Evolutionary conservation across 2,113 vertebrate genomes (phyloP).

Genomic region (Phoenicopterus ruber): DNA sequence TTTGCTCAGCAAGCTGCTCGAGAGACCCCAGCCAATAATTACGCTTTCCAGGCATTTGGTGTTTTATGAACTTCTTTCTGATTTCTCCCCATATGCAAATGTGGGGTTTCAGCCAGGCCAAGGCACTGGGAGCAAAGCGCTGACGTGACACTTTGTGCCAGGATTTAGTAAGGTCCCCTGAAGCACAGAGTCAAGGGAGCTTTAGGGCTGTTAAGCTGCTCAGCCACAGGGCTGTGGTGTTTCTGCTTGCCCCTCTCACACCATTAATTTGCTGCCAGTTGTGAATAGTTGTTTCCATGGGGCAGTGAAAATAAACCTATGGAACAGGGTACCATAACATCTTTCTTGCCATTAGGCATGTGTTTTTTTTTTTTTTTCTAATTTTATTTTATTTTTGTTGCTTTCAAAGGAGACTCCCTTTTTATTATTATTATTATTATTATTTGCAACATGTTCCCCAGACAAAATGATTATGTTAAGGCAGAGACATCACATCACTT

Average conservation of each 20-base stretch:
- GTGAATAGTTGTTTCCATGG: neutral
- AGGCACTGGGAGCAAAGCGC: neutral
- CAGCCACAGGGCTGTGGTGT: neutral
- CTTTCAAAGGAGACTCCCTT: slow-evolving; percentile 42
- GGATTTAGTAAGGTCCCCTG: neutral
- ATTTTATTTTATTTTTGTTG: slow-evolving; percentile 15
- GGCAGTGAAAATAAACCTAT: neutral
- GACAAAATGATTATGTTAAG: slow-evolving; percentile 84
- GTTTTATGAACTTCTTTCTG: slow-evolving; percentile 8
- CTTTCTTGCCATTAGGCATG: neutral
- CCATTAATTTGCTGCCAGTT: slow-evolving; percentile 39
- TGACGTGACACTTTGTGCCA: slow-evolving; percentile 5
- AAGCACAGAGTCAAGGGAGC: neutral
- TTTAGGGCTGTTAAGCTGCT: slow-evolving; percentile 46
- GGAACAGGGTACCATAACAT: neutral
- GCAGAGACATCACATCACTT: slow-evolving; percentile 83
- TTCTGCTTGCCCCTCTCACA: neutral
- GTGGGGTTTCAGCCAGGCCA: neutral
- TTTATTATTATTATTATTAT: slow-evolving; percentile 17
- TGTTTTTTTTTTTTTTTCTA: neutral
- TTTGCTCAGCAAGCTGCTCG: slow-evolving; percentile 29
- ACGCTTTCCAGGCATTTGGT: slow-evolving; percentile 18
- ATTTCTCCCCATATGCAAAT: slow-evolving; percentile 12
- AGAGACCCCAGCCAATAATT: slow-evolving; percentile 2
- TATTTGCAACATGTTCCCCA: slow-evolving; percentile 74